A percentile compares a stretch with the other conserved stretches of the same genome.
Evolutionary conservation across 2,113 vertebrate species (phyloP).

Genomic region (Equus quagga): DNA sequence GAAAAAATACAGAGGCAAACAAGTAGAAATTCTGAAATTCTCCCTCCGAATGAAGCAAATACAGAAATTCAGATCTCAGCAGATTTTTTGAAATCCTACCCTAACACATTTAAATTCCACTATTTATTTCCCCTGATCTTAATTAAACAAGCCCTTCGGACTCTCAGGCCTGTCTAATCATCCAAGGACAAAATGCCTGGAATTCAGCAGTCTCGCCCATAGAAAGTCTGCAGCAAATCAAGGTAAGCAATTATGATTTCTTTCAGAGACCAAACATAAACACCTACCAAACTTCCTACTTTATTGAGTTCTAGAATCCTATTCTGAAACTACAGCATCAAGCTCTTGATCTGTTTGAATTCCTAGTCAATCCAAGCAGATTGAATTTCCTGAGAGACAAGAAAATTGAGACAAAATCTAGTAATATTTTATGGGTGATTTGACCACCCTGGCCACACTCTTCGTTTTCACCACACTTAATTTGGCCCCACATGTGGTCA

Average conservation of each 20-base stretch:
- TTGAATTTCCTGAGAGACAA: no score
- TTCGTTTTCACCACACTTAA: no score
- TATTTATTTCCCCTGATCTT: conserved; percentile 24
- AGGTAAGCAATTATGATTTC: background rate
- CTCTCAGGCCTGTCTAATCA: background rate
- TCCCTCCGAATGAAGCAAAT: background rate
- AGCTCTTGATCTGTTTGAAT: background rate
- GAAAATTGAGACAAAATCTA: background rate
- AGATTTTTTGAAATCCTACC: background rate
- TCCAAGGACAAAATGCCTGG: background rate
- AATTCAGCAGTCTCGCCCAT: background rate
- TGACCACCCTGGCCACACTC: fast-evolving
- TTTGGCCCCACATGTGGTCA: no score
- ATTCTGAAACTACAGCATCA: background rate
- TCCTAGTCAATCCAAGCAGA: background rate
- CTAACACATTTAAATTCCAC: background rate
- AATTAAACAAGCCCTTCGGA: background rate
- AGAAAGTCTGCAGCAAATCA: background rate
- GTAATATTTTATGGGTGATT: background rate
- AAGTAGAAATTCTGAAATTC: background rate
- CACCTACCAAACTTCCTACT: background rate
- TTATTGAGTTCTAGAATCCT: background rate
- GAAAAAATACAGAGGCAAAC: background rate
- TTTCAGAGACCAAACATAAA: background rate
- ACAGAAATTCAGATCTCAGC: background rate